phyloP scores from a whole-genome alignment of 2,888 invertebrate species.

The Galerucella nymphaeae region DNA sequence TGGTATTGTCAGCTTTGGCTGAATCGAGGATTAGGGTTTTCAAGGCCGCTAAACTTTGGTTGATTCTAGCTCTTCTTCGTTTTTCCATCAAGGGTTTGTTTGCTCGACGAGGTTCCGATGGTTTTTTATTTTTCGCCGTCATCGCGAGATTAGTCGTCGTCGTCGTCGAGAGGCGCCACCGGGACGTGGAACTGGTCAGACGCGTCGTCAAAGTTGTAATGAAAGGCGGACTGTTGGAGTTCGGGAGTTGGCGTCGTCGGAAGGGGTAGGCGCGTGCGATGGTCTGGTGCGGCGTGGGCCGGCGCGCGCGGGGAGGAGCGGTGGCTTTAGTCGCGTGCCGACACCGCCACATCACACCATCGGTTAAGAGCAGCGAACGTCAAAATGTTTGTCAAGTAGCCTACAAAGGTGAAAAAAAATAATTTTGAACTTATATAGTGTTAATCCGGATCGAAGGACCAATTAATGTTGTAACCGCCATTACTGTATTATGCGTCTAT shows the following conservation, averaged over 20 bases:
- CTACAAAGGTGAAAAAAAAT: too few relatives aligned
- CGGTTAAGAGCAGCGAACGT: slow-evolving; percentile 55
- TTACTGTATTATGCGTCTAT: too few relatives aligned
- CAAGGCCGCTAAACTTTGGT: slow-evolving; percentile 78
- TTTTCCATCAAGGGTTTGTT: slow-evolving; percentile 86
- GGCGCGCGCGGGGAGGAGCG: slow-evolving; percentile 48
- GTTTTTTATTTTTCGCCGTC: slow-evolving; percentile 61
- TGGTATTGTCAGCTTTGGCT: slow-evolving; percentile 75
- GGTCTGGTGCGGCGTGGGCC: slow-evolving; percentile 57
- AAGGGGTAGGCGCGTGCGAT: slow-evolving; percentile 59
- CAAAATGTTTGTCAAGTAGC: slow-evolving; percentile 51
- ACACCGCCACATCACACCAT: slow-evolving; percentile 66
- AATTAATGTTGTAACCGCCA: too few relatives aligned
- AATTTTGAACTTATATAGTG: too few relatives aligned
- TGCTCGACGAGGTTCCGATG: slow-evolving; percentile 69
- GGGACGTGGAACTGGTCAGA: slow-evolving; percentile 40
- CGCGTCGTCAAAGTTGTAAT: slow-evolving; percentile 49
- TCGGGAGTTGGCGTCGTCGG: slow-evolving; percentile 43
- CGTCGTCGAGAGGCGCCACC: slow-evolving; percentile 27
- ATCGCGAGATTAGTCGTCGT: slow-evolving; percentile 42
- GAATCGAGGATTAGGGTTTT: slow-evolving; percentile 79
- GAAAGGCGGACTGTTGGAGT: slow-evolving; percentile 38
- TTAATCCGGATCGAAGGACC: too few relatives aligned
- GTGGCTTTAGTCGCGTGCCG: slow-evolving; percentile 66
- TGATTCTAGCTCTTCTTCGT: slow-evolving; percentile 77